These are phyloP conservation scores for Cheirogaleus medius DNA, from an alignment of 2,113 vertebrate genomes.

Conservation along the genomic window DNA sequence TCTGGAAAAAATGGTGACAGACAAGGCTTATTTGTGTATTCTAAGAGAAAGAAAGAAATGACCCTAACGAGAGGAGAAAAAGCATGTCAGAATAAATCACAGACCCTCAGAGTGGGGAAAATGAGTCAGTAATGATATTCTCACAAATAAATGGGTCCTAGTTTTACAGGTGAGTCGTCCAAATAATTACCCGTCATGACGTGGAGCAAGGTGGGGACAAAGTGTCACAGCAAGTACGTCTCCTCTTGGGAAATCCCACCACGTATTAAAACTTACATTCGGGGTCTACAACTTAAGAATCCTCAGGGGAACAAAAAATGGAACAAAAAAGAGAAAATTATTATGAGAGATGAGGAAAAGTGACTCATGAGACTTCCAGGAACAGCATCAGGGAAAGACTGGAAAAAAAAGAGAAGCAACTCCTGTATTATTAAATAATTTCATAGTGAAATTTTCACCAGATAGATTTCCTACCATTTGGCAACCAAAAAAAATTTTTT, in stretches of 20 bases:
- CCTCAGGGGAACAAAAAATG: not conserved
- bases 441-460: not conserved
- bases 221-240: not conserved
- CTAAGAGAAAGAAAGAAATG: not conserved
- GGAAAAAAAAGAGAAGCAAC: not conserved
- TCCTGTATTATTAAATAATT: not conserved
- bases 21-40: not conserved
- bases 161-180: too few relatives aligned
- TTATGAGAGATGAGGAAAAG: too few relatives aligned
- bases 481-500: not conserved
- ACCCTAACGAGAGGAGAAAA: not conserved
- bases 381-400: not conserved
- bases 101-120: not conserved
- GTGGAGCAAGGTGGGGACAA: not conserved
- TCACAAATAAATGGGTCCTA: not conserved
- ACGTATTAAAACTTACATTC: not conserved
- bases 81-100: not conserved
- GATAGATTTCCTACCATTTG: not conserved
- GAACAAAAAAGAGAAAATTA: not conserved
- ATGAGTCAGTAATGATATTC: not conserved
- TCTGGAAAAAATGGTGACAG: not conserved
- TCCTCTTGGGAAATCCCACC: not conserved
- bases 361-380: too few relatives aligned
- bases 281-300: not conserved
- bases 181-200: not conserved